These are phyloP conservation scores for Aethina tumida DNA, from an alignment of 1,140 invertebrate genomes.

Conservation along the genomic window DNA sequence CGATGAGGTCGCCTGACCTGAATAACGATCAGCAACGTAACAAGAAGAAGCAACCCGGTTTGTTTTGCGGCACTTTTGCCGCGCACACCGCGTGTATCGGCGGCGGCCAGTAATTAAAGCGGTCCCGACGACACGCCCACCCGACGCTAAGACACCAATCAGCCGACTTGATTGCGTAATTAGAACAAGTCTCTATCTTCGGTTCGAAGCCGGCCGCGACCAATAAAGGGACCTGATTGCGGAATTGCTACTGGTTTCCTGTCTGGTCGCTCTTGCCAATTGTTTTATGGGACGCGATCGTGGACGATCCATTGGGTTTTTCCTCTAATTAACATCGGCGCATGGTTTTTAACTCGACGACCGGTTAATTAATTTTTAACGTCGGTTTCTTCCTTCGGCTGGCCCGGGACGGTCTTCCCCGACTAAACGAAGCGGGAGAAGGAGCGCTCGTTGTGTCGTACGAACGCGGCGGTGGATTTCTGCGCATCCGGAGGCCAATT, in stretches of 20 bases:
- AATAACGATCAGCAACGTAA: too few relatives aligned
- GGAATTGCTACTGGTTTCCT: slow-evolving; percentile 15
- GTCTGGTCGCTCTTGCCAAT: too few relatives aligned
- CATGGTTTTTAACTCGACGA: slow-evolving; percentile 1
- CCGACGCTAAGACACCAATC: slow-evolving; percentile 21
- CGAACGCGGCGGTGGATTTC: too few relatives aligned
- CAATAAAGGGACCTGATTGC: slow-evolving; percentile 22
- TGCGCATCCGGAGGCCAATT: too few relatives aligned
- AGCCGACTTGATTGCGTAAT: slow-evolving; percentile 26
- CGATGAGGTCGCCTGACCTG: too few relatives aligned
- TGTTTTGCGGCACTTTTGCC: slow-evolving; percentile 3
- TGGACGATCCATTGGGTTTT: neutral
- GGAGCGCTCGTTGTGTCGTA: too few relatives aligned
- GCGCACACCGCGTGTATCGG: slow-evolving; percentile 4
- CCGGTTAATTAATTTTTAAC: too few relatives aligned
- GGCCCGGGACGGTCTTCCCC: too few relatives aligned
- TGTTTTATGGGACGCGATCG: too few relatives aligned
- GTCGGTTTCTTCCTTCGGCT: too few relatives aligned
- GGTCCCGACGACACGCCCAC: slow-evolving; percentile 16
- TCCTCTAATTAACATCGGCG: neutral
- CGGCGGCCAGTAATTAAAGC: slow-evolving; percentile 28
- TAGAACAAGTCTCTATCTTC: slow-evolving; percentile 27
- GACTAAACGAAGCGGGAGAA: too few relatives aligned
- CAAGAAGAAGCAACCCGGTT: too few relatives aligned
- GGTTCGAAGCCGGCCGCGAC: slow-evolving; percentile 19